These are phyloP conservation scores for Cepaea hortensis DNA, from an alignment of 2,888 invertebrate genomes.

Conservation along the genomic window DNA sequence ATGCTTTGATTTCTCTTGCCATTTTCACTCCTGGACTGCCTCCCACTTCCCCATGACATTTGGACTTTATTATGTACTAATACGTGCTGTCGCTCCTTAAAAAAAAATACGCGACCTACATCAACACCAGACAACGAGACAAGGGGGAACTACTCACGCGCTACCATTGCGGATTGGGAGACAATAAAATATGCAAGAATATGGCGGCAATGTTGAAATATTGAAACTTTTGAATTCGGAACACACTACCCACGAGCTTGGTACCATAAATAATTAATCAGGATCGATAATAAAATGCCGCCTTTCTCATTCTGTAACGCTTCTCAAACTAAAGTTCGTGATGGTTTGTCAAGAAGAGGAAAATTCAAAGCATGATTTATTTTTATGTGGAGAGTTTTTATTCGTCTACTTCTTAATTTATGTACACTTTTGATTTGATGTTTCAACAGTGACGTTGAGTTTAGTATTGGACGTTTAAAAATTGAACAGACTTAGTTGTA, in stretches of 20 bases:
- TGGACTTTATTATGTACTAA: no score
- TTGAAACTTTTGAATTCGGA: slow-evolving; percentile 42
- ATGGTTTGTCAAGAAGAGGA: neutral
- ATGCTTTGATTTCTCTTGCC: no score
- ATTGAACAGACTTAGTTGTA: no score
- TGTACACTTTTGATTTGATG: no score
- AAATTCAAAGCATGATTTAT: neutral
- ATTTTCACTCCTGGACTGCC: no score
- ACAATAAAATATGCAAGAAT: slow-evolving; percentile 38
- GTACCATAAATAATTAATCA: slow-evolving; percentile 24
- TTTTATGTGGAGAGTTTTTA: no score
- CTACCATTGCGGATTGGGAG: slow-evolving; percentile 3
- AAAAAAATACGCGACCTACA: neutral
- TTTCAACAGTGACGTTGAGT: no score
- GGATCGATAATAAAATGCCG: slow-evolving; percentile 9
- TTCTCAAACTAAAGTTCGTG: neutral
- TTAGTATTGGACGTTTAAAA: no score
- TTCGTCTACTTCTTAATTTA: no score
- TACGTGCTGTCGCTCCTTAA: no score
- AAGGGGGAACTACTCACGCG: neutral
- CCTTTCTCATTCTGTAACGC: neutral
- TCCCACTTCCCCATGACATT: no score
- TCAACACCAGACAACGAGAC: neutral
- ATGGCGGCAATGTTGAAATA: slow-evolving; percentile 26
- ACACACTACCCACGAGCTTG: slow-evolving; percentile 11